phyloP scores from a whole-genome alignment of 2,888 invertebrate genomes.

The Pocota personata region DNA sequence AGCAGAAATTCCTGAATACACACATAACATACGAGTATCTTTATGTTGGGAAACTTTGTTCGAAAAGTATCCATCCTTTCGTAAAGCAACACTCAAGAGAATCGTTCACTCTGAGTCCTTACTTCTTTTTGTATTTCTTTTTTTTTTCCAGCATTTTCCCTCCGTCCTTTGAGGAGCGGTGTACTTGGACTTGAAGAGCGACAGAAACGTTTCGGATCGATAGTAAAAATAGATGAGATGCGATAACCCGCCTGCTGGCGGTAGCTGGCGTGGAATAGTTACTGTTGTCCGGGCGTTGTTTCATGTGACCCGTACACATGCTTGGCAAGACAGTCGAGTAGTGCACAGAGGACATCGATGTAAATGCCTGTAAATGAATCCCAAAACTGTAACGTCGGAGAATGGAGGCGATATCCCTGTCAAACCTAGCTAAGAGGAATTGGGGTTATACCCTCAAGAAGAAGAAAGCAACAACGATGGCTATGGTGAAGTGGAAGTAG shows the following conservation, averaged over 20 bases:
- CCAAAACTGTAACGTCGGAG: slow-evolving; percentile 8
- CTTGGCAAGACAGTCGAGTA: slow-evolving; percentile 1
- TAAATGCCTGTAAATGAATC: slow-evolving; percentile 47
- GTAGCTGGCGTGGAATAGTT: background rate
- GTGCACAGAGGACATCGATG: slow-evolving; percentile 3
- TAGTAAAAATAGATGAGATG: slow-evolving; percentile 19
- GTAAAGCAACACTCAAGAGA: slow-evolving; percentile 33
- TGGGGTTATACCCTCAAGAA: slow-evolving; percentile 22
- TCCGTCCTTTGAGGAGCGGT: background rate
- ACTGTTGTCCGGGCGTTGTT: slow-evolving; percentile 9
- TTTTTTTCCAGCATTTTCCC: background rate
- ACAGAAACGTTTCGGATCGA: slow-evolving; percentile 24
- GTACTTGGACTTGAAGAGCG: background rate
- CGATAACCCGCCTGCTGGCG: slow-evolving; percentile 18
- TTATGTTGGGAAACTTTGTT: slow-evolving; percentile 26
- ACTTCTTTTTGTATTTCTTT: background rate
- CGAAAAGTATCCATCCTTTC: slow-evolving; percentile 20
- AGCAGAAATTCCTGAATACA: slow-evolving; percentile 4
- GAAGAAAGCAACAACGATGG: background rate
- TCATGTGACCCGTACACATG: slow-evolving; percentile 34
- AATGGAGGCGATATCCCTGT: background rate
- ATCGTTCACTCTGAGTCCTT: slow-evolving; percentile 12
- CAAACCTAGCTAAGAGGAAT: background rate
- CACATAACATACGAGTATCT: background rate
- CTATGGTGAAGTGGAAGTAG: background rate